Conservation (phyloP, 2,113 vertebrate species). For the Oryzias curvinotus region DNA sequence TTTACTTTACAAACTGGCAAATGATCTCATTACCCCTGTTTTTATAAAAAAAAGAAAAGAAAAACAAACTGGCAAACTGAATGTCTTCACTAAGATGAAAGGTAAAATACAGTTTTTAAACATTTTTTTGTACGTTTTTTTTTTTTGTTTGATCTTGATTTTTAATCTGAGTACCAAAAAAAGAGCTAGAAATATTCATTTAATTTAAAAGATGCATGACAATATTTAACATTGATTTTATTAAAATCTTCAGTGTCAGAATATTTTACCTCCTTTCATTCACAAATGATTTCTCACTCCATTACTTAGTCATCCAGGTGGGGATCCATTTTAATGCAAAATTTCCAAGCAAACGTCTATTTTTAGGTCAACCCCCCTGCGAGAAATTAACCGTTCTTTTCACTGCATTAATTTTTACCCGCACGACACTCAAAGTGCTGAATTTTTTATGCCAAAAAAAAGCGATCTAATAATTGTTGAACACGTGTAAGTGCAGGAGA, state of each 20-base stretch:
- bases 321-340: slow-evolving; percentile 70
- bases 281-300: not conserved
- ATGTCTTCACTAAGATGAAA: too few species aligned
- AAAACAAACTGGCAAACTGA: too few species aligned
- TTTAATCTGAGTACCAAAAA: not conserved
- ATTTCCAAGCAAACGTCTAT: slow-evolving; percentile 89
- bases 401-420: slow-evolving; percentile 97
- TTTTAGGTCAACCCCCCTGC: slow-evolving; percentile 84
- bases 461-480: slow-evolving; percentile 99
- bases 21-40: too few species aligned
- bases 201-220: not conserved
- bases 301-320: slow-evolving; percentile 70
- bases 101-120: too few species aligned
- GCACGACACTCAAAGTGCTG: slow-evolving; percentile 93
- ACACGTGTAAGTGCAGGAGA: slow-evolving; percentile 98
- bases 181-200: not conserved
- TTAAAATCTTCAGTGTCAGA: not conserved
- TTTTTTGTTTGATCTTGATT: too few species aligned
- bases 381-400: slow-evolving; percentile 98
- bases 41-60: too few species aligned
- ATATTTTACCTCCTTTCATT: slow-evolving; percentile 3
- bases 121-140: too few species aligned
- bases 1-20: too few species aligned
- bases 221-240: not conserved
- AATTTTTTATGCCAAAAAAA: slow-evolving; percentile 99